Base-by-base conservation (phyloP, 2,888 invertebrate genomes). In the Desoria tigrina region DNA sequence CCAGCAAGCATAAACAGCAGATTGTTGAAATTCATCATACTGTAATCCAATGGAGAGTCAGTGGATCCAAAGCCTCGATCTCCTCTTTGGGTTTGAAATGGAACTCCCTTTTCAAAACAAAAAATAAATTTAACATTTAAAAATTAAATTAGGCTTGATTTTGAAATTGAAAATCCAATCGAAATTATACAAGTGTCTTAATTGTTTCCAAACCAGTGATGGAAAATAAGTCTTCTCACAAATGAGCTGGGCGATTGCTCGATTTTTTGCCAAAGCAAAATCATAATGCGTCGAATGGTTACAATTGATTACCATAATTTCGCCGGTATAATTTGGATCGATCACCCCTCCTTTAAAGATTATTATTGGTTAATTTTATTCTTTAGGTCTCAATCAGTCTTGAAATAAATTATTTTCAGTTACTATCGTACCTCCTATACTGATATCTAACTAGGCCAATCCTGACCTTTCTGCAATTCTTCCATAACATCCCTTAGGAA, bases 41-140 rank as follows among this genome's bases (percentile, higher is more conserved):
- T 32, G 11, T 4, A 32, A 32, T 7, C 11, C 4, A 32, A 32
- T 32, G 4, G 11, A 11, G 11, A 32, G 4, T 32, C 51, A 9
- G 51, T 24, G 11, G 51, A 51, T 51, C 51, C 51, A 26, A 51
- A 51, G 6, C 51, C 51, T 51, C 7, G 24, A 24, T 23, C 4
- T 24, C 51, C 51, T 21, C 51, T 23, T 26, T 3, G 24, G 26
- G 51, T 23, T 21, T 9, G 16, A 6, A 9, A 18, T 9, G 6
- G 6, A 45, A 18, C 11, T 4, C 11, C 11, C 11, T 32, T 32
- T 32, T 32, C 4, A n/a, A n/a, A n/a, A n/a, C 11, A 11, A 32
- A 32, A 32, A 32, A 7, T 32, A 11, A 32, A 7, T 32, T 4
- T 32, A 4, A 32, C 11, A 32, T 32, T 32, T 32, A 7, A 32